phyloP scores from a whole-genome alignment of 2,113 vertebrate species.

The Myanophis thanlyinensis region DNA sequence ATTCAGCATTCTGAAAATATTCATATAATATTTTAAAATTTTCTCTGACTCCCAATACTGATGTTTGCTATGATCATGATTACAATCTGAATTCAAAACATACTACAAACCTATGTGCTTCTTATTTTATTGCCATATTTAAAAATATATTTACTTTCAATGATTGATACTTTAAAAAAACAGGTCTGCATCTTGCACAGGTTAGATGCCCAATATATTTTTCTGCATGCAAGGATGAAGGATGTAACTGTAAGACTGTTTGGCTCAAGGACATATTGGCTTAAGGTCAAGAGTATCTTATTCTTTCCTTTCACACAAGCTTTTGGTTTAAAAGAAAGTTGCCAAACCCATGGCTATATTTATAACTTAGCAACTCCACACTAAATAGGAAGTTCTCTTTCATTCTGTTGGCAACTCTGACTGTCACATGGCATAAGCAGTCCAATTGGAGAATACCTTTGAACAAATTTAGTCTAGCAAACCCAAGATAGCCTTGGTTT shows the following conservation, averaged over 20 bases:
- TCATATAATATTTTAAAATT: neutral
- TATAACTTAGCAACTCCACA: conserved; percentile 32
- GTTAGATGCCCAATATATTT: neutral
- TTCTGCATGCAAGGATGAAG: neutral
- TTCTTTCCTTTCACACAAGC: conserved; percentile 16
- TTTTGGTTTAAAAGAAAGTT: conserved; percentile 12
- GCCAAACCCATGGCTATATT: conserved; percentile 26
- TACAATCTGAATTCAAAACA: neutral
- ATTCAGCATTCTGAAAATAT: neutral
- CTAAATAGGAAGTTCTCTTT: conserved; percentile 27
- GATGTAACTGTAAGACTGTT: neutral
- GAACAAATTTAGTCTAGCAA: conserved; percentile 45
- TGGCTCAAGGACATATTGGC: neutral
- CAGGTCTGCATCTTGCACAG: neutral
- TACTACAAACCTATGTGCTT: neutral
- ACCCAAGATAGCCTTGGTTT: conserved; percentile 58
- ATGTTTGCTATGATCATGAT: conserved; percentile 1
- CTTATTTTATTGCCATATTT: neutral
- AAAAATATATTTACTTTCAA: neutral
- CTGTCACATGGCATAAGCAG: conserved; percentile 11
- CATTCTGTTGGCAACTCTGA: conserved; percentile 33
- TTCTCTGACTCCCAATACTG: neutral
- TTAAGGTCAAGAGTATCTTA: conserved; percentile 17
- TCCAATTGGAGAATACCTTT: conserved; percentile 24
- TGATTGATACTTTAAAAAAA: neutral